A percentile compares a stretch with the other conserved stretches of the same genome.
These are phyloP conservation scores for Erpornis zantholeuca DNA, from an alignment of 2,113 vertebrate genomes.

Conservation along the genomic window DNA sequence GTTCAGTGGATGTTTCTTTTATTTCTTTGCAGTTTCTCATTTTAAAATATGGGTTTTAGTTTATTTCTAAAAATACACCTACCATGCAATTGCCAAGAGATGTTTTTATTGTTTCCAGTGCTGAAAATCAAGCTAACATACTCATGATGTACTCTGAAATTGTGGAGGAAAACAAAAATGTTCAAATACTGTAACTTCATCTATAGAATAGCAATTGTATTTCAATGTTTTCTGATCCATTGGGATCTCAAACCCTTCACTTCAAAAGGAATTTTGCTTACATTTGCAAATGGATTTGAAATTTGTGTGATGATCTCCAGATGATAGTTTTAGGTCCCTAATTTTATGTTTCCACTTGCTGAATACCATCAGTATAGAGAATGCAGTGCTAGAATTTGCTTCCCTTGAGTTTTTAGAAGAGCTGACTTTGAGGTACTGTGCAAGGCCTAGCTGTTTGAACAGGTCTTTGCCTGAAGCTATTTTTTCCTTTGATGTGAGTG, in stretches of 20 bases:
- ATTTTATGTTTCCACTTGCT: neutral
- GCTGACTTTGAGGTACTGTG: neutral
- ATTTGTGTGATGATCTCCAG: neutral
- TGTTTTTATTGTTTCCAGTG: conserved; percentile 54
- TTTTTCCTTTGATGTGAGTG: neutral
- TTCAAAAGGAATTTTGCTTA: neutral
- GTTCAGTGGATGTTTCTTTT: neutral
- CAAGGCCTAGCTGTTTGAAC: neutral
- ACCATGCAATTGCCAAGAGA: neutral
- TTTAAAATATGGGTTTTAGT: neutral
- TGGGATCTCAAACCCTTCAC: neutral
- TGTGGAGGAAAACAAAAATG: neutral
- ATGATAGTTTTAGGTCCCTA: neutral
- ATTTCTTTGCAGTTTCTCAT: neutral
- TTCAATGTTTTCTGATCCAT: neutral
- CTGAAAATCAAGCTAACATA: conserved; percentile 2
- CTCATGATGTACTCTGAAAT: conserved; percentile 7
- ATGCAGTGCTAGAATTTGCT: neutral
- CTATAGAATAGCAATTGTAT: neutral
- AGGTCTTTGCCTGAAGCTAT: conserved; percentile 15
- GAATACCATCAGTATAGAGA: neutral
- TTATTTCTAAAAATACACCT: neutral
- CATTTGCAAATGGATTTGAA: neutral
- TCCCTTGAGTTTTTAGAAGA: conserved; percentile 9
- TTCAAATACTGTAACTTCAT: neutral